Evolutionary conservation across 2,113 vertebrate genomes (phyloP), one percentile per base, ranked within the genome.

Genomic region (Thamnaconus septentrionalis): DNA sequence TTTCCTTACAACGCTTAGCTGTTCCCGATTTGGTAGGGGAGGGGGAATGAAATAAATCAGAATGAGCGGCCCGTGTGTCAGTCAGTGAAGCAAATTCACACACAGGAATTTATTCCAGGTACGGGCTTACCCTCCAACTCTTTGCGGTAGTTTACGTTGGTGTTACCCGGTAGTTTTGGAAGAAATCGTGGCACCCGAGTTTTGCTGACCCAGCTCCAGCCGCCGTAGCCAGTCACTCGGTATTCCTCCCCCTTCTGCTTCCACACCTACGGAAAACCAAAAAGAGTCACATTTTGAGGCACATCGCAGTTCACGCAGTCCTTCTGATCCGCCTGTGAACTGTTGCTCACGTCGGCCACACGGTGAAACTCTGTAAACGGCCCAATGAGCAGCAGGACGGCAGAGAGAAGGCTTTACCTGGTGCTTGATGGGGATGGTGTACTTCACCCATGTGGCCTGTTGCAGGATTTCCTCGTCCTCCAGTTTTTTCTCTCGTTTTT

Each of bases 161-260:
- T 99, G 91, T 98, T 99, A 73, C 97, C 97, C n/a, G 97, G 97
- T 5, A 99, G 87, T 62, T 90, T 94, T 9, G 96, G 92, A 53
- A 96, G 71, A 86, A 97, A 99, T 46, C 95, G 94, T 53, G 95
- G 92, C 6, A 99, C 94, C 0, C 94, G 95, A 3, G 97, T 99
- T 86, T 96, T 98, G 83, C 97, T 98, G 87, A 97, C 92, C 97
- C 97, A 99, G 81, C 92, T 95, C 97, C 97, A 99, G 18, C 97
- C 97, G 7, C 97, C 97, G 3, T 98, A 99, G 0, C 97, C 97
- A 0, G 97, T 99, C 70, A 99, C 96, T 82, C 97, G 92, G 69
- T 99, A 99, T 77, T 99, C 97, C 71, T 99, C 97, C 51, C 97
- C 97, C 83, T 99, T 99, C 87, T 99, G 97, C 81, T 99, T 99